Base-by-base conservation (phyloP, 2,888 invertebrate genomes). In the Nephrocerus scutellatus region DNA sequence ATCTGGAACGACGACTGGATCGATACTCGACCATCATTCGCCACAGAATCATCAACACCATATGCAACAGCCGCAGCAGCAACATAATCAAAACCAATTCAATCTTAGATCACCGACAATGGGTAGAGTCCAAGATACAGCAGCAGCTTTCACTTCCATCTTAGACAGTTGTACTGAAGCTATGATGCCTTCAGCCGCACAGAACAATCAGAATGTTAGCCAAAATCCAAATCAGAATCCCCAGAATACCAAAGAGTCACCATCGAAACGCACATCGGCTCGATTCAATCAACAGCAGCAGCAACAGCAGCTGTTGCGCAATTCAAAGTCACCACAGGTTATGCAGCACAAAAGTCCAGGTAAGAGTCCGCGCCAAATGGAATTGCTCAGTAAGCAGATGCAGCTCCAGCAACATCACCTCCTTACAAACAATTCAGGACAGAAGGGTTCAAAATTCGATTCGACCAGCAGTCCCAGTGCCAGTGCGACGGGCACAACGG, bases 301-400 rank as follows among this genome's bases (percentile, higher is more conserved):
- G 32, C 36, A 45, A 15, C 51, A 48, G 12, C 24, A 25, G 25
- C 48, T 49, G 12, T 38, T 45, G 18, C 54, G 53, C 14, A 52
- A 48, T 25, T 49, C 56, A 6, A 63, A 84, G 63, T 82, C 82
- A 0, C 82, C 82, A 0, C 65, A 65, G 48, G 42, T 65, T 39
- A n/a, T n/a, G n/a, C 61, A 57, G 23, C 78, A 78, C 2, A 81
- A 80, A 55, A 78, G 78, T 12, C 78, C 79, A 2, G 77, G 76
- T 12, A 81, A 81, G 57, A 82, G 82, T 2, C 84, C 83, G 1
- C 72, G 76, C 47, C 79, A 79, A 53, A 67, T 66, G 50, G 77
- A 79, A 31, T 43, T 55, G 30, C 50, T 61, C 15, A 56, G 46
- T 33, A 59, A 60, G 34, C 58, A 59, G 39, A 46, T 54, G 36